These are phyloP conservation scores for Gallinago media DNA, from an alignment of 2,113 vertebrate genomes.

Conservation along the genomic window DNA sequence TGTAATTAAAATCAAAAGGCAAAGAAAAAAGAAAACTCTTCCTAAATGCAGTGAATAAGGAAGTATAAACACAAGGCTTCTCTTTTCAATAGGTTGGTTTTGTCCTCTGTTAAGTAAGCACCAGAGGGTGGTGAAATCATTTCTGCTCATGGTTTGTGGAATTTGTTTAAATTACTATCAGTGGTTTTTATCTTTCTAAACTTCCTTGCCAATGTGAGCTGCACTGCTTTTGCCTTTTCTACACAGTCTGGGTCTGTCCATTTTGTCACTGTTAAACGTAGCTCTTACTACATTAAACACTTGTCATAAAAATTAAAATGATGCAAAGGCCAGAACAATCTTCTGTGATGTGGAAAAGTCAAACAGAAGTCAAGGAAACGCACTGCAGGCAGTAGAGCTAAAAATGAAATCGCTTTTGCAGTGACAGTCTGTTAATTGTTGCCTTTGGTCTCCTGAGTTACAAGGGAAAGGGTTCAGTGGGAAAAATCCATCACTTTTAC, in stretches of 20 bases:
- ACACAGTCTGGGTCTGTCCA: not conserved
- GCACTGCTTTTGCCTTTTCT: not conserved
- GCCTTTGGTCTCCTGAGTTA: slow-evolving; percentile 14
- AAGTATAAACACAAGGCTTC: not conserved
- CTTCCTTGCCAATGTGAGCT: not conserved
- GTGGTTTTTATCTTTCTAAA: not conserved
- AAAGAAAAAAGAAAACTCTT: not conserved
- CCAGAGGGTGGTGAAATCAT: not conserved
- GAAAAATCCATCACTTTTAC: slow-evolving; percentile 29
- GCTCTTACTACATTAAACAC: not conserved
- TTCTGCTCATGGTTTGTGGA: not conserved
- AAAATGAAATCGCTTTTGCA: not conserved
- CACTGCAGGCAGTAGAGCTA: not conserved
- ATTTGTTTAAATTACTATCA: not conserved
- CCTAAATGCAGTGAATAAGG: not conserved
- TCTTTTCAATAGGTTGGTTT: not conserved
- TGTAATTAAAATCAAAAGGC: not conserved
- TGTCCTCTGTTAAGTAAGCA: not conserved
- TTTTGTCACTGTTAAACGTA: not conserved
- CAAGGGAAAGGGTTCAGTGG: not conserved
- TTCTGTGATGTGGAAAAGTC: not conserved
- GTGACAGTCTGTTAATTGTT: slow-evolving; percentile 20
- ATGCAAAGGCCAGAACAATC: not conserved
- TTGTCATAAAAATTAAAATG: not conserved
- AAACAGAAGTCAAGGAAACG: not conserved